Evolutionary conservation across 2,888 invertebrate genomes (phyloP).

Genomic region (Thumatha senex): DNA sequence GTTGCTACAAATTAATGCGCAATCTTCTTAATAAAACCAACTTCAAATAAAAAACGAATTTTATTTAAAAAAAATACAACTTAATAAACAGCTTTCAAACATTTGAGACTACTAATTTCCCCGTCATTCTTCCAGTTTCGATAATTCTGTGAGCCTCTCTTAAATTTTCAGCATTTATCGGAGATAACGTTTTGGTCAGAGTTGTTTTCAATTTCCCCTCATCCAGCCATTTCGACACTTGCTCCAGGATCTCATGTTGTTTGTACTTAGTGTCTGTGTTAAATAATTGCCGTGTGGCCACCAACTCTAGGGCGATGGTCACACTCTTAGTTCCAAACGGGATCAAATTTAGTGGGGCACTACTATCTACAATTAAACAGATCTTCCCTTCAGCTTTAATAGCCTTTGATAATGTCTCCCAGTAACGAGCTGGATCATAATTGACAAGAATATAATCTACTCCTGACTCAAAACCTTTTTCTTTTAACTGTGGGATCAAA

Average conservation of each 20-base stretch:
- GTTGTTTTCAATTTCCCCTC: slow-evolving; percentile 58
- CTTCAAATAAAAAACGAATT: too few species aligned
- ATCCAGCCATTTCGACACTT: slow-evolving; percentile 61
- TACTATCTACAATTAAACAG: slow-evolving; percentile 69
- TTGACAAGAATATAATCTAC: slow-evolving; percentile 70
- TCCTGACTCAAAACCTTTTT: slow-evolving; percentile 55
- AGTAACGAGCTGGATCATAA: slow-evolving; percentile 72
- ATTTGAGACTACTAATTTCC: slow-evolving; percentile 60
- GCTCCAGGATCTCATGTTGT: slow-evolving; percentile 58
- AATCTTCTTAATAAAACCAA: too few species aligned
- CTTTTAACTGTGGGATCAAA: slow-evolving; percentile 58
- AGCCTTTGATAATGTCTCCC: slow-evolving; percentile 63
- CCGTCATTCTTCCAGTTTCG: slow-evolving; percentile 63
- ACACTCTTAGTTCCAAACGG: slow-evolving; percentile 69
- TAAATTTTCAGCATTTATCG: slow-evolving; percentile 69
- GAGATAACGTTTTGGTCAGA: slow-evolving; percentile 60
- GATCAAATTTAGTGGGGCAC: slow-evolving; percentile 57
- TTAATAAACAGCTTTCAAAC: background rate
- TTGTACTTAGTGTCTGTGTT: slow-evolving; percentile 64
- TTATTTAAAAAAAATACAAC: too few species aligned
- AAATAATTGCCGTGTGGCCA: slow-evolving; percentile 67
- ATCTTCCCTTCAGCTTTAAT: slow-evolving; percentile 72
- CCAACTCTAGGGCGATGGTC: slow-evolving; percentile 66
- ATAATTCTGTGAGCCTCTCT: slow-evolving; percentile 65
- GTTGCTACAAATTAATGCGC: too few species aligned